Conservation (phyloP, 2,888 invertebrate species). For the Euzetes globulus region DNA sequence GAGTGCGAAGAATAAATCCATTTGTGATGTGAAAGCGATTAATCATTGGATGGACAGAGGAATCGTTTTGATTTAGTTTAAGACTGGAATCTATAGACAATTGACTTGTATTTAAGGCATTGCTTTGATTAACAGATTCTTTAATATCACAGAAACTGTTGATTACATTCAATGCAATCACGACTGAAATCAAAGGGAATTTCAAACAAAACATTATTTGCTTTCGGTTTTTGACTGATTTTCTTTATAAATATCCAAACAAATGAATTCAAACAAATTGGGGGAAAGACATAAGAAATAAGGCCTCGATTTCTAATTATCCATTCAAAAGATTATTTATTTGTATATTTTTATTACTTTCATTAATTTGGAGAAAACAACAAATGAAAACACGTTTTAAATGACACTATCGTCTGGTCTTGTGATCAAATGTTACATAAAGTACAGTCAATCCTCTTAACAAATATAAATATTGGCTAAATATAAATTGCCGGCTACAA, state of each 20-base stretch:
- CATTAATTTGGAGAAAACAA: neutral
- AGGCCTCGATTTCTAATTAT: too few relatives aligned
- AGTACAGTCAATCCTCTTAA: neutral
- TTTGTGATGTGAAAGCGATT: neutral
- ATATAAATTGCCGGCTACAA: too few relatives aligned
- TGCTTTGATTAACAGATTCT: neutral
- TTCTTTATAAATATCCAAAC: neutral
- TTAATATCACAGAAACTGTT: slow-evolving; percentile 12
- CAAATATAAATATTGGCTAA: too few relatives aligned
- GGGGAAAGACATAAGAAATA: too few relatives aligned
- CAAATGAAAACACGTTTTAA: neutral
- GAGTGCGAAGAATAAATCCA: neutral
- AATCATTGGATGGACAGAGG: neutral
- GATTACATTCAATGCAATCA: neutral
- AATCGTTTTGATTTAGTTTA: neutral
- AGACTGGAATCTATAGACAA: neutral
- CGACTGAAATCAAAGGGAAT: neutral
- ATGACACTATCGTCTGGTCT: neutral
- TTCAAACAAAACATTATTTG: neutral
- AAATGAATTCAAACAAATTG: neutral
- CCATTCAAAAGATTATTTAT: neutral
- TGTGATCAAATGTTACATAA: neutral
- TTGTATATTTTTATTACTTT: neutral
- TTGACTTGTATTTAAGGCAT: neutral
- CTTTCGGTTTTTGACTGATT: too few relatives aligned